phyloP scores from a whole-genome alignment of 2,888 invertebrate species.

The Agrotis clavis region DNA sequence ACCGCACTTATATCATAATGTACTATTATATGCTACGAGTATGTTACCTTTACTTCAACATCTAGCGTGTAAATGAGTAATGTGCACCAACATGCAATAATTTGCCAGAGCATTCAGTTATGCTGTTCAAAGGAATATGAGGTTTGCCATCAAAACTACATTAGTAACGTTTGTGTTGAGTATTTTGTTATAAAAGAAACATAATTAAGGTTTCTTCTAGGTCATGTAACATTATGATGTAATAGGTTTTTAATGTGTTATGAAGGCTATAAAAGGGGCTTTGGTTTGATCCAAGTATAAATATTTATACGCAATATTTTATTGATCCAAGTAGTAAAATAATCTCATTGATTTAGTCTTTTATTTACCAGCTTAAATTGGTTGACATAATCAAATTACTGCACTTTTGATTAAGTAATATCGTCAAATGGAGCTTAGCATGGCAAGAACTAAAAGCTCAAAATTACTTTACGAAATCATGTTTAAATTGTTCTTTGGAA shows the following conservation, averaged over 20 bases:
- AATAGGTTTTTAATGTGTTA: constrained; percentile 11
- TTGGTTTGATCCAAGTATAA: too few species aligned
- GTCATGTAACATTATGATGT: not conserved
- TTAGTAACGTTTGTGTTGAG: constrained; percentile 21
- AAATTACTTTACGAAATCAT: too few species aligned
- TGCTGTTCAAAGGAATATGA: constrained; percentile 24
- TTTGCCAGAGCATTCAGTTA: constrained; percentile 22
- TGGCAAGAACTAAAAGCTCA: not conserved
- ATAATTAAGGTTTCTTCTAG: constrained; percentile 16
- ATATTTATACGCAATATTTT: too few species aligned
- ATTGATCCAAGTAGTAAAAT: not conserved
- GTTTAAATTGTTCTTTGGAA: too few species aligned
- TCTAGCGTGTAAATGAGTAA: constrained; percentile 4
- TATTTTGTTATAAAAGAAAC: constrained; percentile 2
- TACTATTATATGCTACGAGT: too few species aligned
- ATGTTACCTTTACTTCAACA: too few species aligned
- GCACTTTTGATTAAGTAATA: not conserved
- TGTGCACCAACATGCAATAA: constrained; percentile 16
- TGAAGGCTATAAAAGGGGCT: not conserved
- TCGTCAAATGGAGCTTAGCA: not conserved
- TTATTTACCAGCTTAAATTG: not conserved
- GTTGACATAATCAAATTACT: not conserved
- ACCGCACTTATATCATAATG: too few species aligned
- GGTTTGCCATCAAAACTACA: constrained; percentile 51
- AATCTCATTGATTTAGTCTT: not conserved